A percentile compares a stretch with the other conserved stretches of the same genome.
These are phyloP conservation scores for Chionodraco myersi DNA, from an alignment of 2,113 vertebrate species.

Conservation along the genomic window DNA sequence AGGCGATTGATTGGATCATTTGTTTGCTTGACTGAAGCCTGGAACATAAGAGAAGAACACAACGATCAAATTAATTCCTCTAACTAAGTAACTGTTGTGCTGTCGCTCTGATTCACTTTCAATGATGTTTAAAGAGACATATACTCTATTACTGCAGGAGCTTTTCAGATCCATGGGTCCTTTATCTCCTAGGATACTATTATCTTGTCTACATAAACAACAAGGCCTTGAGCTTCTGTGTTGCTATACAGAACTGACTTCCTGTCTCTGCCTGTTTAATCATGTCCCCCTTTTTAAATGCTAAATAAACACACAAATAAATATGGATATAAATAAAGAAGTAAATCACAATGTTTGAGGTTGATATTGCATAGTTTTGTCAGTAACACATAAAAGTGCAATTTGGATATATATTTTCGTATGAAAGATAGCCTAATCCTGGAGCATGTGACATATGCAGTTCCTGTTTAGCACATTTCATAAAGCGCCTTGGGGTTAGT, in stretches of 20 bases:
- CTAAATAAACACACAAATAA: background rate
- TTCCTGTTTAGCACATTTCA: slow-evolving; percentile 42
- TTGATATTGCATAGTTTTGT: background rate
- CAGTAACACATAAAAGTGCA: too few species aligned
- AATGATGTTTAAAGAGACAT: background rate
- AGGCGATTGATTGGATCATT: slow-evolving; percentile 73
- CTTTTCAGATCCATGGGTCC: background rate
- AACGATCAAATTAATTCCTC: slow-evolving; percentile 3
- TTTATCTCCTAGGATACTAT: background rate
- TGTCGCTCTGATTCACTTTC: slow-evolving; percentile 13
- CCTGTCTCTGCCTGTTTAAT: background rate
- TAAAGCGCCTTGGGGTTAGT: slow-evolving; percentile 11
- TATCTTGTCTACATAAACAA: background rate
- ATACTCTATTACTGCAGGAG: background rate
- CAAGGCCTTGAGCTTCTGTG: background rate
- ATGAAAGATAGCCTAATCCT: background rate
- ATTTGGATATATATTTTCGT: too few species aligned
- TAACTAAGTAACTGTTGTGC: background rate
- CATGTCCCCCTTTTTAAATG: background rate
- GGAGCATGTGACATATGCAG: background rate
- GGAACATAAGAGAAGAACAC: slow-evolving; percentile 51
- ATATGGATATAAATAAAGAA: background rate
- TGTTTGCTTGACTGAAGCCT: slow-evolving; percentile 73
- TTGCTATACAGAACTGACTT: background rate
- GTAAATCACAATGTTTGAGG: background rate